phyloP scores from a whole-genome alignment of 2,113 vertebrate species.

The Sylvietta virens region DNA sequence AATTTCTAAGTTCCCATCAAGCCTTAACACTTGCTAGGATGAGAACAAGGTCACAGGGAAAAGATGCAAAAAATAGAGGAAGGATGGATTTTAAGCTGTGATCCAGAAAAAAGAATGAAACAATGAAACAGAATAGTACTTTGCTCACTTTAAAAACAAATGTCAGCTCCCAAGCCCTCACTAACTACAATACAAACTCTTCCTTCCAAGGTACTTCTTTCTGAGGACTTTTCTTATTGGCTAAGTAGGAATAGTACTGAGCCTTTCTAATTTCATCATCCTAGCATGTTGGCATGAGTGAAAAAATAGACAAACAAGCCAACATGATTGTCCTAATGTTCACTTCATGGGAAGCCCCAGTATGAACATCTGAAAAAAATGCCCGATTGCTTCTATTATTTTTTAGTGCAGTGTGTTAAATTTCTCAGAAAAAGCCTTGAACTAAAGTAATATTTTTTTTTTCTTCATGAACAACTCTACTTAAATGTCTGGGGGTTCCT shows the following conservation, averaged over 20 bases:
- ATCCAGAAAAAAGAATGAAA: not conserved
- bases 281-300: fast-evolving
- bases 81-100: not conserved
- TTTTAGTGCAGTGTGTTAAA: not conserved
- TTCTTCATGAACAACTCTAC: not conserved
- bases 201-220: not conserved
- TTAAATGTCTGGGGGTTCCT: not conserved
- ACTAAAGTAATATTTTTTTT: not conserved
- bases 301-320: not conserved
- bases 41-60: not conserved
- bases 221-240: not conserved
- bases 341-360: not conserved
- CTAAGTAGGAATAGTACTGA: not conserved
- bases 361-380: not conserved
- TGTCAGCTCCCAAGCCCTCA: not conserved
- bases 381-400: not conserved
- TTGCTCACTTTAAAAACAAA: not conserved
- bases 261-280: not conserved
- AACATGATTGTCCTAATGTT: not conserved
- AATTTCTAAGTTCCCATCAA: not conserved
- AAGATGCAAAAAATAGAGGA: not conserved
- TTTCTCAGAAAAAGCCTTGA: not conserved
- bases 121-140: not conserved
- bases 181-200: not conserved
- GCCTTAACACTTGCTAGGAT: not conserved